Percentiles rank a stretch among this genome's conserved stretches.
Conservation (phyloP, 2,113 vertebrate genomes). For the Scopus umbretta region DNA sequence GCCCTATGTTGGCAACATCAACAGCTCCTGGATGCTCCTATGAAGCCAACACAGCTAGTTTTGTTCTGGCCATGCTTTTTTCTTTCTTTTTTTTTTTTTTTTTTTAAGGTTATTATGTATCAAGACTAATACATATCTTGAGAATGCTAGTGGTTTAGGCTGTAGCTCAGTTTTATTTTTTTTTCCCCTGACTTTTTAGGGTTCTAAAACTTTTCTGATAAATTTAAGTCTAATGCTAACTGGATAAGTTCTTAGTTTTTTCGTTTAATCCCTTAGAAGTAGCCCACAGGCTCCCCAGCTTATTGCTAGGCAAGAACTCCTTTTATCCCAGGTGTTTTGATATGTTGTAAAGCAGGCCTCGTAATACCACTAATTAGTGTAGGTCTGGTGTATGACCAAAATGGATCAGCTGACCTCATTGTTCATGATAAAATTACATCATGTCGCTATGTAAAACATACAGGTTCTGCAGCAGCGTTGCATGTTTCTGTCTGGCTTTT, state of each 20-base stretch:
- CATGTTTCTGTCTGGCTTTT: background rate
- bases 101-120: background rate
- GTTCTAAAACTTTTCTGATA: background rate
- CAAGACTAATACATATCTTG: background rate
- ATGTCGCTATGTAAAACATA: background rate
- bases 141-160: background rate
- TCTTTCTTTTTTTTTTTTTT: background rate
- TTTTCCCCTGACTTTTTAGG: background rate
- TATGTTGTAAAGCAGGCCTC: background rate
- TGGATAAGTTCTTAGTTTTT: background rate
- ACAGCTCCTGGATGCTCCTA: background rate
- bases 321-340: background rate
- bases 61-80: background rate
- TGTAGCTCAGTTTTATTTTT: background rate
- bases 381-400: background rate
- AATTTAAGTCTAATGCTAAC: background rate
- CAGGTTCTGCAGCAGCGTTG: constrained; percentile 4
- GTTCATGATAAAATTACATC: background rate
- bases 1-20: background rate
- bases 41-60: background rate
- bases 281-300: background rate
- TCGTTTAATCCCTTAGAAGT: background rate
- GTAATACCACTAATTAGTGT: background rate
- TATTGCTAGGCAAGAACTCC: background rate
- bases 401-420: background rate